These are phyloP conservation scores for Sebastes steindachneri DNA, from an alignment of 2,797 vertebrate species.

Conservation along the genomic window DNA sequence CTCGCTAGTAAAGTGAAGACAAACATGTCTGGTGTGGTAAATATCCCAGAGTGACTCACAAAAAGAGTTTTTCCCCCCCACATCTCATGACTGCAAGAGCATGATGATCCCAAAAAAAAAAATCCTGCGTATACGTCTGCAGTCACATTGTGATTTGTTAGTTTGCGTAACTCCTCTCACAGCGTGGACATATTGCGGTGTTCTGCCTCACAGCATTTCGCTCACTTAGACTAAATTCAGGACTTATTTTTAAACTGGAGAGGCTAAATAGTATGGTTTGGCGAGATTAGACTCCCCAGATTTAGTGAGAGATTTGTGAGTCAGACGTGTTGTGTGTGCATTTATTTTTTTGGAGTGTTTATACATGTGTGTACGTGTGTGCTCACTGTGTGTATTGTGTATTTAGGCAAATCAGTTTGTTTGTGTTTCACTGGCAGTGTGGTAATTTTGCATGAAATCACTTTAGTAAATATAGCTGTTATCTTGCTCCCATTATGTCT, in stretches of 20 bases:
- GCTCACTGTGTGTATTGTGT: conserved; percentile 38
- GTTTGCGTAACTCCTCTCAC: not conserved
- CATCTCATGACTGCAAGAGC: not conserved
- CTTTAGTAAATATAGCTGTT: conserved; percentile 78
- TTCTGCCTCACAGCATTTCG: not conserved
- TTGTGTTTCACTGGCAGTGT: conserved; percentile 62
- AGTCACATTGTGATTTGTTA: not conserved
- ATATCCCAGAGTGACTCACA: conserved; percentile 15
- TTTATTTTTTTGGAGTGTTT: conserved; percentile 18
- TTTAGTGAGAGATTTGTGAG: conserved; percentile 27
- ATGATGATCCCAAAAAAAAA: not conserved
- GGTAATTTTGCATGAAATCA: conserved; percentile 75
- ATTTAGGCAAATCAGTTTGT: conserved; percentile 59
- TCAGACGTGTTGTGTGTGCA: conserved; percentile 7
- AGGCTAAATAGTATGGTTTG: conserved; percentile 20
- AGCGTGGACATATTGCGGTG: not conserved
- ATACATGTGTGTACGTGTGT: not conserved
- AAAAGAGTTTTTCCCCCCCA: not conserved
- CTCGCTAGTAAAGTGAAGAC: conserved; percentile 27
- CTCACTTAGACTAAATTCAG: not conserved
- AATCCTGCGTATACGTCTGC: not conserved
- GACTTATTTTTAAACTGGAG: conserved; percentile 21
- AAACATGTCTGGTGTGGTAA: conserved; percentile 35
- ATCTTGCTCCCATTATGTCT: conserved; percentile 71
- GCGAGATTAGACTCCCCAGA: conserved; percentile 15